Evolutionary conservation across 2,888 invertebrate genomes (phyloP).

Genomic region (Agrotis clavis): DNA sequence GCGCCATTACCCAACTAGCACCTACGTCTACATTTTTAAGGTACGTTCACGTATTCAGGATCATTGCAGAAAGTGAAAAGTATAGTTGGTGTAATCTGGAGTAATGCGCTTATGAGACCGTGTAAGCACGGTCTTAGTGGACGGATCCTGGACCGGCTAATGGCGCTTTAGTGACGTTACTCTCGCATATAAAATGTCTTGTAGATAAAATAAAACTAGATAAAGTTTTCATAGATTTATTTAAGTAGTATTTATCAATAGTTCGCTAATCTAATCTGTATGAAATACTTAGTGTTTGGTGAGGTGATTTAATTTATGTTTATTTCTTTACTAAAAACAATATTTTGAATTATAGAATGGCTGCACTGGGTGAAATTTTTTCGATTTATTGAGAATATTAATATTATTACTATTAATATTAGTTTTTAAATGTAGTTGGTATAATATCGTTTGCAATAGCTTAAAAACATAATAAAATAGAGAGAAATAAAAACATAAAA

Average conservation of each 20-base stretch:
- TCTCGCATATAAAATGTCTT: conserved; percentile 13
- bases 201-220: background rate
- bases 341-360: background rate
- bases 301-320: conserved; percentile 12
- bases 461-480: too few relatives aligned
- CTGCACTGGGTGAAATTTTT: too few relatives aligned
- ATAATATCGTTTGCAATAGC: too few relatives aligned
- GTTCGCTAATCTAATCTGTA: conserved; percentile 27
- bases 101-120: conserved; percentile 29
- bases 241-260: background rate
- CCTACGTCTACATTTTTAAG: conserved; percentile 65
- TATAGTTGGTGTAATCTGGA: conserved; percentile 47
- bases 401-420: too few relatives aligned
- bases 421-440: too few relatives aligned
- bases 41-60: conserved; percentile 54
- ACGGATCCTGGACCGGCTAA: conserved; percentile 10
- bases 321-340: background rate
- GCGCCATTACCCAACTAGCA: conserved; percentile 73
- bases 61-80: conserved; percentile 50
- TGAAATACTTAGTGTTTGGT: conserved; percentile 5
- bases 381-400: too few relatives aligned
- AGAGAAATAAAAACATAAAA: too few relatives aligned
- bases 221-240: conserved; percentile 9
- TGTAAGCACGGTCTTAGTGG: conserved; percentile 17
- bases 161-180: background rate